These are phyloP conservation scores for Melipona bicolor DNA, from an alignment of 2,888 invertebrate genomes.

Conservation along the genomic window DNA sequence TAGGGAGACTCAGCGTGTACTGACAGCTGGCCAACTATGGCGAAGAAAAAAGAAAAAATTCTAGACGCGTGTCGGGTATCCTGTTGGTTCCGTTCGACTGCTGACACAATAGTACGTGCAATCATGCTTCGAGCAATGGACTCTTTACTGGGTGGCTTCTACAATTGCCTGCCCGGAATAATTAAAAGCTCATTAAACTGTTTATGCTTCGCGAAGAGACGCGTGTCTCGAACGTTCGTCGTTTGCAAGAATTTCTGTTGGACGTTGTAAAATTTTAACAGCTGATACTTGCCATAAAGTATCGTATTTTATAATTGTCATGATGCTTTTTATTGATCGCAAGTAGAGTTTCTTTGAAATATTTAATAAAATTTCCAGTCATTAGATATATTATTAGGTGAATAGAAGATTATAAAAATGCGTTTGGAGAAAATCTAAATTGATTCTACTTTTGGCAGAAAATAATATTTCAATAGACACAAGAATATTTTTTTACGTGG, in stretches of 20 bases:
- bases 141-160: slow-evolving; percentile 66
- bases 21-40: slow-evolving; percentile 73
- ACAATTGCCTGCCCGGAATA: slow-evolving; percentile 75
- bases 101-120: slow-evolving; percentile 82
- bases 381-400: neutral
- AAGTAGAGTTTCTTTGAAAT: neutral
- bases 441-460: neutral
- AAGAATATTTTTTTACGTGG: too few species aligned
- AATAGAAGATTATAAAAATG: neutral
- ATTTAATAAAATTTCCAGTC: neutral
- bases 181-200: slow-evolving; percentile 72
- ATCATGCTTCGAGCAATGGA: slow-evolving; percentile 66
- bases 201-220: slow-evolving; percentile 53
- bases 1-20: slow-evolving; percentile 61
- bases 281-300: neutral
- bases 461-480: neutral
- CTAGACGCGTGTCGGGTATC: slow-evolving; percentile 79
- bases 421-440: neutral
- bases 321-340: neutral
- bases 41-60: slow-evolving; percentile 72
- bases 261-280: slow-evolving; percentile 31
- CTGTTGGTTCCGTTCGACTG: slow-evolving; percentile 78
- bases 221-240: slow-evolving; percentile 26
- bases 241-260: slow-evolving; percentile 21
- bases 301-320: neutral